Percentiles rank a stretch among this genome's conserved stretches.
Conservation (phyloP, 2,113 vertebrate genomes). For the Barnardius zonarius region DNA sequence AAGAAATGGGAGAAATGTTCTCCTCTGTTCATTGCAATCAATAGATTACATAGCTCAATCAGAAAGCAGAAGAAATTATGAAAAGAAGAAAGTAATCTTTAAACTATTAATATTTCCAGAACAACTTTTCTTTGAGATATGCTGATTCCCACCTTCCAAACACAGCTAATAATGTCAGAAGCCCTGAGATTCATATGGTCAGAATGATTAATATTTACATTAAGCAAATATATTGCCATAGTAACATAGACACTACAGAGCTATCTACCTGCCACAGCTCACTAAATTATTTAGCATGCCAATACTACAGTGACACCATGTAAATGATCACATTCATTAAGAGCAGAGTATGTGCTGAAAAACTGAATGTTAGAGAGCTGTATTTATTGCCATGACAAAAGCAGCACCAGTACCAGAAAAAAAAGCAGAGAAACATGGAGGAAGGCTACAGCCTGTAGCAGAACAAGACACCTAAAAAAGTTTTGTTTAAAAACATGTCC, state of each 20-base stretch:
- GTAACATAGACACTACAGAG: conserved; percentile 69
- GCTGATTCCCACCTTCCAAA: background rate
- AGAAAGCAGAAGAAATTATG: conserved; percentile 38
- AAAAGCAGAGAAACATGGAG: background rate
- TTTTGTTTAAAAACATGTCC: background rate
- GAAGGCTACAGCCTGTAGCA: background rate
- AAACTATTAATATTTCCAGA: conserved; percentile 25
- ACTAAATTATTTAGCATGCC: conserved; percentile 75
- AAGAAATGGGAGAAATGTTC: conserved; percentile 23
- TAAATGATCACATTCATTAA: conserved; percentile 74
- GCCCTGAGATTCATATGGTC: conserved; percentile 33
- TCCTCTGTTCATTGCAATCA: conserved; percentile 14
- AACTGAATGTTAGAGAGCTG: conserved; percentile 46
- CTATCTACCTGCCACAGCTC: conserved; percentile 69
- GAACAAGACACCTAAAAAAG: background rate
- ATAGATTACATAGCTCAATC: background rate
- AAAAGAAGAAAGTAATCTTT: conserved; percentile 1
- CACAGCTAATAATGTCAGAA: conserved; percentile 56
- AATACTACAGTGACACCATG: conserved; percentile 63
- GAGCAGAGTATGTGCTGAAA: conserved; percentile 41
- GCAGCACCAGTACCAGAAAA: background rate
- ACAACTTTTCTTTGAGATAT: background rate
- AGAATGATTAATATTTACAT: conserved; percentile 72
- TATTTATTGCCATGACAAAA: conserved; percentile 39
- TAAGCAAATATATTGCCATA: conserved; percentile 75